These are phyloP conservation scores for Ostrea edulis DNA, from an alignment of 1,140 invertebrate genomes.

Conservation along the genomic window DNA sequence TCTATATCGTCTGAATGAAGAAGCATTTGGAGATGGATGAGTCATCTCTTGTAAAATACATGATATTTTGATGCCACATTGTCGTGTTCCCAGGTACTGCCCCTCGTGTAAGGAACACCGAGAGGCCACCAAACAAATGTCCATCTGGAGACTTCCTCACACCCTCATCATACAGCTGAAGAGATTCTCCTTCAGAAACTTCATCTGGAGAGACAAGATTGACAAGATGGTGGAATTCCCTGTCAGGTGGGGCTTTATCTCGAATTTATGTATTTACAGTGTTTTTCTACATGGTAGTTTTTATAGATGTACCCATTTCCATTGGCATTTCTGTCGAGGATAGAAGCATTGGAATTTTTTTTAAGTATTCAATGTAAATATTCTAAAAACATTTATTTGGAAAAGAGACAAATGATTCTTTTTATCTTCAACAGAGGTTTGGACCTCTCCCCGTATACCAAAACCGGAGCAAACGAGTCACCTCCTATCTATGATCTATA, in stretches of 20 bases:
- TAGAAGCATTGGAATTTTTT: too few species aligned
- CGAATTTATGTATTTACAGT: neutral
- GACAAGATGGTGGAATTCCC: constrained; percentile 82
- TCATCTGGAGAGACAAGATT: constrained; percentile 81
- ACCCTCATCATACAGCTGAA: constrained; percentile 79
- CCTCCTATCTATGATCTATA: constrained; percentile 82
- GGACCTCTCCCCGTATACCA: constrained; percentile 77
- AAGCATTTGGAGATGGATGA: too few species aligned
- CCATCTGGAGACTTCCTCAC: constrained; percentile 78
- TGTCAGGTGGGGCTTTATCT: too few species aligned
- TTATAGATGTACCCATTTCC: too few species aligned
- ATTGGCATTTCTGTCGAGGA: too few species aligned
- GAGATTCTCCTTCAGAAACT: constrained; percentile 77
- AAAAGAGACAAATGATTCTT: neutral
- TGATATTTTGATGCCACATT: too few species aligned
- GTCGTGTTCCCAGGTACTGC: constrained; percentile 72
- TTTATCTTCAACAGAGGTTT: constrained; percentile 74
- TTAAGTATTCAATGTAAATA: neutral
- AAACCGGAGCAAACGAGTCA: constrained; percentile 60
- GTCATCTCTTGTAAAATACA: too few species aligned
- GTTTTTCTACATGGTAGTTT: too few species aligned
- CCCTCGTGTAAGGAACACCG: constrained; percentile 77
- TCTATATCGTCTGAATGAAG: too few species aligned
- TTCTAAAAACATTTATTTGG: neutral
- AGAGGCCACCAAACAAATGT: constrained; percentile 78